Conservation (phyloP, 2,113 vertebrate species). For the Erpornis zantholeuca region DNA sequence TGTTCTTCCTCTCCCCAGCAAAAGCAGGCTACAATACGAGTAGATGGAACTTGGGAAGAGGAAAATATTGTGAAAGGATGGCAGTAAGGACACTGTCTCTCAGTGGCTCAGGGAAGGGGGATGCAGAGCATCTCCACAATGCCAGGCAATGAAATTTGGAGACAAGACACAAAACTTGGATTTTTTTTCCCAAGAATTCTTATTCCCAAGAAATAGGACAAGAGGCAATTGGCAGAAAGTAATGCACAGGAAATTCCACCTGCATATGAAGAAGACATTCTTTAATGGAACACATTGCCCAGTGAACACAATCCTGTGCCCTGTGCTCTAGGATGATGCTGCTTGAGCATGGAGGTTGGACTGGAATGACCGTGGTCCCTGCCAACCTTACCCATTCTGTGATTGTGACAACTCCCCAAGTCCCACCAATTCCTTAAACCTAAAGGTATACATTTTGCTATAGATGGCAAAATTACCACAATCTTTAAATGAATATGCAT, state of each 20-base stretch:
- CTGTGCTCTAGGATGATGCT: neutral
- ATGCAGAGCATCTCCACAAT: fast-evolving
- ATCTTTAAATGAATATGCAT: neutral
- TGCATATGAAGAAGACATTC: neutral
- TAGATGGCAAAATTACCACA: neutral
- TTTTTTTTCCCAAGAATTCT: too few species aligned
- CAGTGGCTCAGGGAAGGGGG: fast-evolving
- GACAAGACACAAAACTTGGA: neutral
- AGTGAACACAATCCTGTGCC: neutral
- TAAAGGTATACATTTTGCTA: neutral
- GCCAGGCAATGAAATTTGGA: neutral
- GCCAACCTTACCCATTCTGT: neutral
- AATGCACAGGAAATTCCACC: neutral
- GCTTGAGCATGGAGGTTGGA: neutral
- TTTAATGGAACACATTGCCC: neutral
- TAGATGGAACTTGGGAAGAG: neutral
- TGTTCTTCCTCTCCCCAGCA: neutral
- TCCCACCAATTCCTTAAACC: neutral
- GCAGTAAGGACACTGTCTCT: neutral
- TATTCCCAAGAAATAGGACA: neutral
- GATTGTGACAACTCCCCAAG: neutral
- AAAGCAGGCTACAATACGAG: neutral
- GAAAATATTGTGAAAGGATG: too few species aligned
- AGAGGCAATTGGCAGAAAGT: neutral
- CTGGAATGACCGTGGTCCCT: fast-evolving